Conservation (phyloP, 2,888 invertebrate species). For the Julus scanicus region DNA sequence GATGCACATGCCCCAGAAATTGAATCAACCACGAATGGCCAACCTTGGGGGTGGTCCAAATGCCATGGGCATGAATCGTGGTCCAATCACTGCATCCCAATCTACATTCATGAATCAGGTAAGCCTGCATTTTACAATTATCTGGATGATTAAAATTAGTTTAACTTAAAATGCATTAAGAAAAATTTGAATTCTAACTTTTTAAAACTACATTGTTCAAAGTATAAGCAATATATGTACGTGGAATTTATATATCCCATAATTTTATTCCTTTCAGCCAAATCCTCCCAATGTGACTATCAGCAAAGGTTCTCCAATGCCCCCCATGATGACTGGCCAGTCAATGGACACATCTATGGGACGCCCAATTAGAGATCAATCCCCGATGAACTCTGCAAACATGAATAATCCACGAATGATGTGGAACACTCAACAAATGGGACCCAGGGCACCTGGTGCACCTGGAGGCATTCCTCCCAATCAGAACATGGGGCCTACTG, state of each 20-base stretch:
- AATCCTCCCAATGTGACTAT: constrained; percentile 62
- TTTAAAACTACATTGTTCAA: too few species aligned
- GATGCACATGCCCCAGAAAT: constrained; percentile 41
- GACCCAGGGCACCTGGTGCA: constrained; percentile 38
- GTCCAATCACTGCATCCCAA: constrained; percentile 57
- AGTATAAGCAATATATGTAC: too few species aligned
- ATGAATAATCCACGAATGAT: constrained; percentile 39
- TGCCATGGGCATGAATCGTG: constrained; percentile 48
- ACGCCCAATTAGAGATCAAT: constrained; percentile 51
- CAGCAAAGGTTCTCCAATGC: constrained; percentile 59
- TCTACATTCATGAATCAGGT: constrained; percentile 60
- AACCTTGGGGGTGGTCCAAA: background rate
- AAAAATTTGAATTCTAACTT: too few species aligned
- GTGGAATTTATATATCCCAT: background rate
- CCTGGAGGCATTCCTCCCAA: constrained; percentile 46
- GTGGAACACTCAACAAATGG: constrained; percentile 51
- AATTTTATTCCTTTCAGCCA: constrained; percentile 58
- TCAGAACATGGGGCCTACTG: background rate
- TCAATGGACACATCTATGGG: constrained; percentile 47
- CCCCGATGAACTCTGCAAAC: constrained; percentile 32
- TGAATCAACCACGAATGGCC: background rate
- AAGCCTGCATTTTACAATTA: background rate
- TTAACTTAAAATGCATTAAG: too few species aligned
- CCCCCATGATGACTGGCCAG: constrained; percentile 34
- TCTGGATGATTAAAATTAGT: background rate